Conservation (phyloP, 1,140 invertebrate genomes). For the Subanguina moxae region DNA sequence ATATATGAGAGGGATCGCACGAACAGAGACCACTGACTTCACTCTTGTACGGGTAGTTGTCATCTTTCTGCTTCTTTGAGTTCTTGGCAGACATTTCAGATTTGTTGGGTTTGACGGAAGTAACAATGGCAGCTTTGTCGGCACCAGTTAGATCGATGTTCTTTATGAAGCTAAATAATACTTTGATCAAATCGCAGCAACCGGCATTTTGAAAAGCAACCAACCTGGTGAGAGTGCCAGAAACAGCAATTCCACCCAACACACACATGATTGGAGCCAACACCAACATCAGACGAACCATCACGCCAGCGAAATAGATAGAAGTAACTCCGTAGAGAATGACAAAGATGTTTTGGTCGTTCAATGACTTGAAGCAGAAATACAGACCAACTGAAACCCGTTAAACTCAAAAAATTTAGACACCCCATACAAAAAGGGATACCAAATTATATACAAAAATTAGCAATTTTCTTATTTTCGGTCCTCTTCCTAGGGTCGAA, state of each 20-base stretch:
- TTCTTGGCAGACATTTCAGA: constrained; percentile 12
- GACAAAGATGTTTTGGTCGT: constrained; percentile 95
- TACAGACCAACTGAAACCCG: constrained; percentile 75
- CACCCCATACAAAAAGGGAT: no score
- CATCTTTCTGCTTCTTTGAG: constrained; percentile 37
- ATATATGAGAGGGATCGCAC: no score
- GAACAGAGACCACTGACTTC: constrained; percentile 22
- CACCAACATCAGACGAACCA: constrained; percentile 96
- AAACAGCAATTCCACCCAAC: constrained; percentile 87
- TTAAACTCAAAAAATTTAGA: no score
- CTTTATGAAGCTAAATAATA: constrained; percentile 8
- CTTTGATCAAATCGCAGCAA: neutral
- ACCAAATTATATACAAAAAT: no score
- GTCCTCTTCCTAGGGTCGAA: no score
- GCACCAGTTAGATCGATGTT: constrained; percentile 20
- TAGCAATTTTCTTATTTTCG: no score
- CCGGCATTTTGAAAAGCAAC: neutral
- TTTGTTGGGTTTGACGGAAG: constrained; percentile 4
- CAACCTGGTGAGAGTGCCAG: constrained; percentile 60
- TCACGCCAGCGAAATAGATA: constrained; percentile 95
- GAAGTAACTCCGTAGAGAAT: constrained; percentile 92
- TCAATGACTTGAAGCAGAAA: constrained; percentile 95
- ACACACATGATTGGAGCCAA: constrained; percentile 95
- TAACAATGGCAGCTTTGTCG: neutral
- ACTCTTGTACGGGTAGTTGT: constrained; percentile 50